These are phyloP conservation scores for Hartigia nigra DNA, from an alignment of 2,888 invertebrate genomes.

Conservation along the genomic window DNA sequence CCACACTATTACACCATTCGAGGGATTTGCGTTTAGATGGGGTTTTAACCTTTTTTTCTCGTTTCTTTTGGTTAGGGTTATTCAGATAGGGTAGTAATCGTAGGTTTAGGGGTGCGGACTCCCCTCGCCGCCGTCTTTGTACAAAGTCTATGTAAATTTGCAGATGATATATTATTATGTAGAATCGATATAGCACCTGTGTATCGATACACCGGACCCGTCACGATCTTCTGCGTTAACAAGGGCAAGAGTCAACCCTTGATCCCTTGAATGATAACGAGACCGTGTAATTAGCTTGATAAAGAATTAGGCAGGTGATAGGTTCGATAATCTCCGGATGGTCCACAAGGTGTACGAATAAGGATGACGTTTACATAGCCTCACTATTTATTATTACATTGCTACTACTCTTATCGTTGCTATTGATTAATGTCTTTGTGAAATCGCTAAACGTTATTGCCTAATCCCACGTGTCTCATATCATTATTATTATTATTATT, in stretches of 20 bases:
- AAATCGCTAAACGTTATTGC: background rate
- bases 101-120: background rate
- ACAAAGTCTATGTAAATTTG: slow-evolving; percentile 22
- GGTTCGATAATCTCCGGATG: background rate
- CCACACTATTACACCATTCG: background rate
- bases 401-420: slow-evolving; percentile 28
- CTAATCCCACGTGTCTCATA: background rate
- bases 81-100: slow-evolving; percentile 25
- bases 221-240: slow-evolving; percentile 15
- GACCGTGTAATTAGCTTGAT: background rate
- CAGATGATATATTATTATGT: slow-evolving; percentile 6
- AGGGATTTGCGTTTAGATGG: background rate
- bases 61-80: slow-evolving; percentile 27
- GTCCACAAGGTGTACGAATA: background rate
- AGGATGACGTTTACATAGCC: slow-evolving; percentile 23
- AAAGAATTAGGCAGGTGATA: background rate
- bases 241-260: slow-evolving; percentile 1
- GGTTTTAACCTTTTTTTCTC: slow-evolving; percentile 25
- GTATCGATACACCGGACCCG: background rate
- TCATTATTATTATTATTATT: background rate
- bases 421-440: slow-evolving; percentile 11
- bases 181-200: background rate
- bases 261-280: background rate
- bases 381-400: slow-evolving; percentile 42
- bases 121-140: slow-evolving; percentile 10